phyloP scores from a whole-genome alignment of 2,113 vertebrate species.

The Promerops cafer region DNA sequence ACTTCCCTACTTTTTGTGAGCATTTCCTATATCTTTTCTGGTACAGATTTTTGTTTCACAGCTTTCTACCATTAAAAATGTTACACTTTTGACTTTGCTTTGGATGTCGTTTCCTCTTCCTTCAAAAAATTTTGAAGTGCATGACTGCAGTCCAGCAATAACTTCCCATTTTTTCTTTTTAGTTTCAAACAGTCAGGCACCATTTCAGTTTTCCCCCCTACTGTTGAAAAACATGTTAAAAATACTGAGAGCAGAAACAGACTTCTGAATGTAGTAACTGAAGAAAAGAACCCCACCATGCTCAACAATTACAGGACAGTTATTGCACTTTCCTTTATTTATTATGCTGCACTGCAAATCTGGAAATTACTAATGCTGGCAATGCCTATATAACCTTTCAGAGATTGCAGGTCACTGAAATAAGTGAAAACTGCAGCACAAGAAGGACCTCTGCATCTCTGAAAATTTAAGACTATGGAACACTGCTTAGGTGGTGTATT shows the following conservation, averaged over 20 bases:
- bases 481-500: background rate
- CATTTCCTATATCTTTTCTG: background rate
- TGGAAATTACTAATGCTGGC: background rate
- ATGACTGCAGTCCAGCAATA: background rate
- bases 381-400: background rate
- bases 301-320: background rate
- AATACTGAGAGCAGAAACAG: background rate
- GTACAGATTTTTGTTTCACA: background rate
- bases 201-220: background rate
- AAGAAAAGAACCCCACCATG: background rate
- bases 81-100: background rate
- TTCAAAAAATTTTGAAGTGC: background rate
- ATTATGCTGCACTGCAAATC: background rate
- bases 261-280: background rate
- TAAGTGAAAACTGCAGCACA: background rate
- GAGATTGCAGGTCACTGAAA: background rate
- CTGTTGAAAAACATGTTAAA: background rate
- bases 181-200: background rate
- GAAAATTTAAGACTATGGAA: background rate
- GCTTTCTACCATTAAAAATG: background rate
- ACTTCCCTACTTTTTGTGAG: background rate
- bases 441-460: background rate
- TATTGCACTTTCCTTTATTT: background rate
- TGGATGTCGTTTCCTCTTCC: background rate
- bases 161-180: background rate